Percentiles rank a stretch among this genome's conserved stretches.
These are phyloP conservation scores for Takifugu ocellatus DNA, from an alignment of 2,797 vertebrate species.

Conservation along the genomic window DNA sequence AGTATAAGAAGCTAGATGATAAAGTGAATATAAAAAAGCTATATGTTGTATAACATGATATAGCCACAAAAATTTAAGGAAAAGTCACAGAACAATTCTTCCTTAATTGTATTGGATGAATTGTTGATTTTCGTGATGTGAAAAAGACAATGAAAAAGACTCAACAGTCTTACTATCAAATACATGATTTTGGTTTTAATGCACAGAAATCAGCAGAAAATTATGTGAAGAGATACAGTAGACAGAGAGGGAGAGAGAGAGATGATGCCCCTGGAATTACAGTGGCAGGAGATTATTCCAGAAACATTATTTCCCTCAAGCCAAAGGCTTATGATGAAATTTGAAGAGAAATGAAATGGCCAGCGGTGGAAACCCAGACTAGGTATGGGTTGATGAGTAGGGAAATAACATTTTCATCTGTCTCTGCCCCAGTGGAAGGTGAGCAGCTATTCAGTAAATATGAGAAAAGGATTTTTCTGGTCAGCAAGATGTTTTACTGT, in stretches of 20 bases:
- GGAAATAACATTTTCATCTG: slow-evolving; percentile 99
- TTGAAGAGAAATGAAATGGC: slow-evolving; percentile 97
- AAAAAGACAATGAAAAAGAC: too few species aligned
- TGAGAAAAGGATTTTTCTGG: slow-evolving; percentile 93
- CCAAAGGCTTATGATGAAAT: slow-evolving; percentile 98
- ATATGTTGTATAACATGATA: too few species aligned
- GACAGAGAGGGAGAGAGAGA: slow-evolving; percentile 41
- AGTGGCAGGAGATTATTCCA: slow-evolving; percentile 95
- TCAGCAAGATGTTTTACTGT: slow-evolving; percentile 97
- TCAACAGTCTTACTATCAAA: slow-evolving; percentile 69
- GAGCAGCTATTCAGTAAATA: slow-evolving; percentile 97
- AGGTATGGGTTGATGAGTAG: slow-evolving; percentile 98
- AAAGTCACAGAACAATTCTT: too few species aligned
- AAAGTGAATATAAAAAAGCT: too few species aligned
- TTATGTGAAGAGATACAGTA: slow-evolving; percentile 56
- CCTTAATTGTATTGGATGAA: too few species aligned
- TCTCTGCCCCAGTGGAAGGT: slow-evolving; percentile 94
- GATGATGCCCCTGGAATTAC: slow-evolving; percentile 84
- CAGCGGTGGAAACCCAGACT: slow-evolving; percentile 93
- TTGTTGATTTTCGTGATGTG: too few species aligned
- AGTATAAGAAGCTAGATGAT: too few species aligned
- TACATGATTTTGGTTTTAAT: slow-evolving; percentile 83
- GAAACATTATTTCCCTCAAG: slow-evolving; percentile 99
- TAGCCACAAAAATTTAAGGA: too few species aligned
- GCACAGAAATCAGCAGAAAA: slow-evolving; percentile 77